Base-by-base conservation (phyloP, 2,888 invertebrate species). In the Phengaris alcon region DNA sequence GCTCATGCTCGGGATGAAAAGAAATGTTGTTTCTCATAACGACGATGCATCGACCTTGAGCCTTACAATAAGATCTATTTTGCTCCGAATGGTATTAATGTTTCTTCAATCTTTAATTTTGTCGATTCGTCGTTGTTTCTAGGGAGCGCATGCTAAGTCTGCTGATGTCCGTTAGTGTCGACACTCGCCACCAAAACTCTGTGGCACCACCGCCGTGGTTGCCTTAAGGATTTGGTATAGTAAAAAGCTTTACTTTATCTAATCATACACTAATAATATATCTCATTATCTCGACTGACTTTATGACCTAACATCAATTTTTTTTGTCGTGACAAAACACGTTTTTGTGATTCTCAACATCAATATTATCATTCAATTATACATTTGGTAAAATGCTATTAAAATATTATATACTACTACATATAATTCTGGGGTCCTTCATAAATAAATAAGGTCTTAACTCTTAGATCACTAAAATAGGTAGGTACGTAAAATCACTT, bases 291-390 rank as follows among this genome's bases (percentile, higher is more conserved):
- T 64, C 44, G 10, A 64, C 6, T 64, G 64, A 5, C 44, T 64
- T 35, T 12, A 64, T 64, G 2, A 64, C 35, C 64, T 64, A 64
- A 64, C 64, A 64, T 35, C 44, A 22, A 22, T 64, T 64, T 64
- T 64, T 64, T 64, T 59, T 15, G 64, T 64, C 35, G 64, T 64
- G 64, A 12, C 6, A 0, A 35, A 64, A 64, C 64, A 64, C 64
- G 64, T 64, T 64, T 64, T 59, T 64, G 12, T 64, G 6, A 64
- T 64, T 64, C 35, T 44, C 12, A 64, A 64, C 35, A 64, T 64
- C 64, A 35, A 64, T 12, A 35, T 64, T 13, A 44, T 44, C 4
- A 44, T 12, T 64, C 0, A n/a, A 13, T 8, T 57, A 57, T 57
- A 15, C 6, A n/a, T 57, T 57, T 15, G 57, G 59, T 59, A 59